phyloP scores from a whole-genome alignment of 2,113 vertebrate species.

The Oncorhynchus nerka region DNA sequence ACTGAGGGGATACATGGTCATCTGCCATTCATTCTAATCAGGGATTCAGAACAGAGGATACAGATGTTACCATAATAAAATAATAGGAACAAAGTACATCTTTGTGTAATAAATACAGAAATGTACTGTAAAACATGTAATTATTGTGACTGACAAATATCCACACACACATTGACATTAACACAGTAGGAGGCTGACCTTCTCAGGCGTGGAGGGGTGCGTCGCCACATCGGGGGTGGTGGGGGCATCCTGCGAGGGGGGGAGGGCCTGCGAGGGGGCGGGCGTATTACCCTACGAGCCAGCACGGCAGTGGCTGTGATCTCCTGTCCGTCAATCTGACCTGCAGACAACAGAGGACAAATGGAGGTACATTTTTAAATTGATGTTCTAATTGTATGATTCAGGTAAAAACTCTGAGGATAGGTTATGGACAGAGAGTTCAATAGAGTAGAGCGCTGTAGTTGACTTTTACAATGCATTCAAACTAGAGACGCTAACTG shows the following conservation, averaged over 20 bases:
- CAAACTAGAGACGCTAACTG: background rate
- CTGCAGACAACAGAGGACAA: slow-evolving; percentile 54
- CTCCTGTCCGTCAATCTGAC: slow-evolving; percentile 97
- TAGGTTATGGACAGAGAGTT: background rate
- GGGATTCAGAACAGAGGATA: background rate
- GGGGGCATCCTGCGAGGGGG: slow-evolving; percentile 92
- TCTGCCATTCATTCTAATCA: fast-evolving
- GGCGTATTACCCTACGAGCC: slow-evolving; percentile 79
- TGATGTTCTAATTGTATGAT: too few species aligned
- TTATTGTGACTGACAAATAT: too few species aligned
- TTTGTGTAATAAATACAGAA: too few species aligned
- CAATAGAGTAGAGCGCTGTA: background rate
- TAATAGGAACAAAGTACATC: too few species aligned
- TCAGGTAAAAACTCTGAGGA: too few species aligned
- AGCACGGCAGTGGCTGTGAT: slow-evolving; percentile 93
- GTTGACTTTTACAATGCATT: background rate
- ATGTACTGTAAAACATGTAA: background rate
- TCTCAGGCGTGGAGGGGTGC: slow-evolving; percentile 93
- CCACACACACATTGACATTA: too few species aligned
- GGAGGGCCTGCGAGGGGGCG: slow-evolving; percentile 84
- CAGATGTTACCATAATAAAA: too few species aligned
- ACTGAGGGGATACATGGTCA: too few species aligned
- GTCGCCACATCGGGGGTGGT: slow-evolving; percentile 91
- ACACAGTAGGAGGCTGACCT: slow-evolving; percentile 67
- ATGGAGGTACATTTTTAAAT: background rate